phyloP scores from a whole-genome alignment of 2,113 vertebrate species.

The Lutjanus erythropterus region DNA sequence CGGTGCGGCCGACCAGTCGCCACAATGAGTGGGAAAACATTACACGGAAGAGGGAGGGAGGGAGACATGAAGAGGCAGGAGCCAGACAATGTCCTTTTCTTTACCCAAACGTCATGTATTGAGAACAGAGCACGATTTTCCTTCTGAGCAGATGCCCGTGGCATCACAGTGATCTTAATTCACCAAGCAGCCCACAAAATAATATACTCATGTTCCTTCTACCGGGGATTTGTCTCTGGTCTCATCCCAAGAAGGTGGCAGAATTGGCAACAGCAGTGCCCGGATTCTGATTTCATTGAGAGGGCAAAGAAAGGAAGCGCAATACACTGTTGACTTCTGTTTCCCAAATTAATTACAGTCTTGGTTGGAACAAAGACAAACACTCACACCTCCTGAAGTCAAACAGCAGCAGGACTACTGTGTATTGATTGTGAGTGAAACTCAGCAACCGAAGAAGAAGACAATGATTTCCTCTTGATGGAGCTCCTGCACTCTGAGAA shows the following conservation, averaged over 20 bases:
- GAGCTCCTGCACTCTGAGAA: slow-evolving; percentile 12
- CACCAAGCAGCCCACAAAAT: slow-evolving; percentile 42
- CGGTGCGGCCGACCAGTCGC: slow-evolving; percentile 21
- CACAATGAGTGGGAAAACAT: slow-evolving; percentile 44
- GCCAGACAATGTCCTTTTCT: slow-evolving; percentile 46
- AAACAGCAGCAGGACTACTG: slow-evolving; percentile 32
- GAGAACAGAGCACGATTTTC: slow-evolving; percentile 38
- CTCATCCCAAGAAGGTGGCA: slow-evolving; percentile 48
- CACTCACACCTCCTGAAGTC: slow-evolving; percentile 30
- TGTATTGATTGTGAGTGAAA: slow-evolving; percentile 29
- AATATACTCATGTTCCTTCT: slow-evolving; percentile 42
- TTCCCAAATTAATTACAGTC: slow-evolving; percentile 64
- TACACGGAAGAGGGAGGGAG: neutral
- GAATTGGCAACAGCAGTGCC: slow-evolving; percentile 40
- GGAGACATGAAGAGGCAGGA: neutral
- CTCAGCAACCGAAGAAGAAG: neutral
- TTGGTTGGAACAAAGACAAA: slow-evolving; percentile 46
- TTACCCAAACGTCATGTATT: slow-evolving; percentile 19
- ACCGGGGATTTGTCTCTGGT: slow-evolving; percentile 51
- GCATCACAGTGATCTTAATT: slow-evolving; percentile 63
- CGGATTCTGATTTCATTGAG: slow-evolving; percentile 41
- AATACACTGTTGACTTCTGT: slow-evolving; percentile 41
- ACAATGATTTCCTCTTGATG: slow-evolving; percentile 25
- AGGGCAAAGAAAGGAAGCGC: slow-evolving; percentile 33
- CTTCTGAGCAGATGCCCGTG: slow-evolving; percentile 35